Conservation (phyloP, 1,140 invertebrate species). For the Caenorhabditis tropicalis region DNA sequence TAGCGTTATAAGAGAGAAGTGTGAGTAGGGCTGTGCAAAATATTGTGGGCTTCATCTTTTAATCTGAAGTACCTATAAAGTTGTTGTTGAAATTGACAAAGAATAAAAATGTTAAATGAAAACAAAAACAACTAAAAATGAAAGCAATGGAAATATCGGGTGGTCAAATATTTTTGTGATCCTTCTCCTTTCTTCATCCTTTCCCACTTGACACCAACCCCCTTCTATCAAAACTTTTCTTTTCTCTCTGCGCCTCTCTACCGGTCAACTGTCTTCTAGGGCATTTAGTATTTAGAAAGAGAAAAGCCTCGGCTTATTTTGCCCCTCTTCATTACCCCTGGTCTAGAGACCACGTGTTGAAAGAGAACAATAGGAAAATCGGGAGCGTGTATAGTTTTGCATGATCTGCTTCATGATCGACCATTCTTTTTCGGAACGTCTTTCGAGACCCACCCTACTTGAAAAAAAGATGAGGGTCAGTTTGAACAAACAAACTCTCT, state of each 20-base stretch:
- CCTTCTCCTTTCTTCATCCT: background rate
- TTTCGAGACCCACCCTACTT: background rate
- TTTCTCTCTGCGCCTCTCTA: background rate
- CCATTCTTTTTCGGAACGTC: no score
- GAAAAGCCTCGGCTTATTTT: background rate
- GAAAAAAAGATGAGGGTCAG: conserved; percentile 8
- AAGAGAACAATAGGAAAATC: no score
- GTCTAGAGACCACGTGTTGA: no score
- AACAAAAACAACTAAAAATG: no score
- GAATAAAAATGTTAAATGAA: no score
- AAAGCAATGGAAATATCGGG: no score
- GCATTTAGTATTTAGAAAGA: background rate
- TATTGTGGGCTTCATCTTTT: background rate
- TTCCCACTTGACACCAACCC: conserved; percentile 6
- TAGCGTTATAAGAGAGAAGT: background rate
- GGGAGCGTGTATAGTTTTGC: no score
- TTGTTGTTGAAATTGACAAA: no score
- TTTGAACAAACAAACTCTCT: background rate
- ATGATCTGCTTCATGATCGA: no score
- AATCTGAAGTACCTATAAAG: no score
- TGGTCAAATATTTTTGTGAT: no score
- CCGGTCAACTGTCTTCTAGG: background rate
- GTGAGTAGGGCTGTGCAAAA: background rate
- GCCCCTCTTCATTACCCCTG: background rate
- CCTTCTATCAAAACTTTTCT: background rate